A percentile compares a stretch with the other conserved stretches of the same genome.
Evolutionary conservation across 2,888 invertebrate genomes (phyloP).

Genomic region (Drosophila prostipennis): DNA sequence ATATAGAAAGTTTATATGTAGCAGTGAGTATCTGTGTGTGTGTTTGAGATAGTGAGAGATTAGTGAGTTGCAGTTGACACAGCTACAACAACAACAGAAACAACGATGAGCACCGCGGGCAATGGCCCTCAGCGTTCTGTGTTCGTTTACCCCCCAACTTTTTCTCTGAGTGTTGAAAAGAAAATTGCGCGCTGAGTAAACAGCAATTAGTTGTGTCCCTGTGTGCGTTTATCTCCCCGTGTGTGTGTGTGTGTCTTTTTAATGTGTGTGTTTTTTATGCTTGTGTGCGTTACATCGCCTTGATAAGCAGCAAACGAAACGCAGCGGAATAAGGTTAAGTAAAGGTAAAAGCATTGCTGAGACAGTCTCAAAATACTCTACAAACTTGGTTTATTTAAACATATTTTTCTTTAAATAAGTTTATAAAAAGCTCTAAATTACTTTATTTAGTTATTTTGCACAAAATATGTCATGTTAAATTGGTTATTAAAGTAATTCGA

Average conservation of each 20-base stretch:
- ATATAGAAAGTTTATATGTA: constrained; percentile 2
- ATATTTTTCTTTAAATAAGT: too few species aligned
- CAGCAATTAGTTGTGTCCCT: constrained; percentile 65
- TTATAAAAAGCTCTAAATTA: too few species aligned
- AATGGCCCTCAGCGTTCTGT: constrained; percentile 55
- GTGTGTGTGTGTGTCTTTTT: constrained; percentile 22
- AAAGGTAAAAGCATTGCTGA: constrained; percentile 44
- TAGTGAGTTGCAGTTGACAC: constrained; percentile 54
- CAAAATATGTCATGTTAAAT: too few species aligned
- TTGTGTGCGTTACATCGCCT: constrained; percentile 69
- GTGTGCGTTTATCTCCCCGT: constrained; percentile 34
- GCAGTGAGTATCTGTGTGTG: background rate
- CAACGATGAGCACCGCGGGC: constrained; percentile 53
- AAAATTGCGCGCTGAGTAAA: constrained; percentile 74
- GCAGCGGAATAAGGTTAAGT: constrained; percentile 41
- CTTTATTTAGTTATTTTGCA: too few species aligned
- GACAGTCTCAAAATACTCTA: background rate
- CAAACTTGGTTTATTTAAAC: too few species aligned
- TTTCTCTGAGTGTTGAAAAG: constrained; percentile 57
- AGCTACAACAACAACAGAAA: constrained; percentile 13
- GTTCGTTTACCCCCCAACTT: background rate
- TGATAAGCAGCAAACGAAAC: constrained; percentile 62
- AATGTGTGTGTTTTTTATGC: constrained; percentile 31
- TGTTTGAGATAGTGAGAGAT: constrained; percentile 49
- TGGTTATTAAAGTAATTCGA: too few species aligned